phyloP scores from a whole-genome alignment of 2,113 vertebrate species.

The Seriola dumerili region DNA sequence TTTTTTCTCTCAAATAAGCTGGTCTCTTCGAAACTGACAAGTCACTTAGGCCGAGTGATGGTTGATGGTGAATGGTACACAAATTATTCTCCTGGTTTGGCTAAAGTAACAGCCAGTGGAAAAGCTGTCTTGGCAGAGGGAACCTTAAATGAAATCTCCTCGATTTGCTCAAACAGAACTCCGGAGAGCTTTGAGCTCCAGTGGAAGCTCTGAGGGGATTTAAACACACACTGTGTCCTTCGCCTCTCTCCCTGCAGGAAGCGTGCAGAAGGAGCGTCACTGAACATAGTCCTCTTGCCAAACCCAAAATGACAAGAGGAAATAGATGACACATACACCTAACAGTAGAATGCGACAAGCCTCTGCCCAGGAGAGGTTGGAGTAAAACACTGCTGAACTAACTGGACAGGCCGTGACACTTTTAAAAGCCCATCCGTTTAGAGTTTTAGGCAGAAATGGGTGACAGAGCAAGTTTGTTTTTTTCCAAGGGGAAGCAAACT shows the following conservation, averaged over 20 bases:
- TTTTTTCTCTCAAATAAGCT: not conserved
- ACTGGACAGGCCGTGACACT: not conserved
- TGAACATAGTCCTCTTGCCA: slow-evolving; percentile 28
- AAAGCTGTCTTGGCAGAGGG: slow-evolving; percentile 19
- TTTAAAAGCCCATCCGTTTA: not conserved
- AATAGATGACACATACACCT: slow-evolving; percentile 24
- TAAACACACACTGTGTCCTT: slow-evolving; percentile 44
- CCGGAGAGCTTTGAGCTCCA: slow-evolving; percentile 38
- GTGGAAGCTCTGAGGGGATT: slow-evolving; percentile 48
- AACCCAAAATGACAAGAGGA: slow-evolving; percentile 22
- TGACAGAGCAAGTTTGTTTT: not conserved
- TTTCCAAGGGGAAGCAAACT: not conserved
- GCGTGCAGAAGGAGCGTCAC: slow-evolving; percentile 38
- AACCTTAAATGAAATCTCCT: slow-evolving; percentile 38
- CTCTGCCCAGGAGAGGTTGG: not conserved
- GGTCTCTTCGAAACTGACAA: not conserved
- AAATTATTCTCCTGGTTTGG: not conserved
- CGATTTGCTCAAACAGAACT: slow-evolving; percentile 43
- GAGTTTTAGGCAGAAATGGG: not conserved
- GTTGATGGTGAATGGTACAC: not conserved
- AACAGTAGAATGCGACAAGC: not conserved
- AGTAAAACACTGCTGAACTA: slow-evolving; percentile 2
- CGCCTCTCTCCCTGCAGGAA: slow-evolving; percentile 24
- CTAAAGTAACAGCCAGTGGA: slow-evolving; percentile 9
- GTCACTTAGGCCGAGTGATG: not conserved